Conservation (phyloP, 2,888 invertebrate species). For the Thereva unica region DNA sequence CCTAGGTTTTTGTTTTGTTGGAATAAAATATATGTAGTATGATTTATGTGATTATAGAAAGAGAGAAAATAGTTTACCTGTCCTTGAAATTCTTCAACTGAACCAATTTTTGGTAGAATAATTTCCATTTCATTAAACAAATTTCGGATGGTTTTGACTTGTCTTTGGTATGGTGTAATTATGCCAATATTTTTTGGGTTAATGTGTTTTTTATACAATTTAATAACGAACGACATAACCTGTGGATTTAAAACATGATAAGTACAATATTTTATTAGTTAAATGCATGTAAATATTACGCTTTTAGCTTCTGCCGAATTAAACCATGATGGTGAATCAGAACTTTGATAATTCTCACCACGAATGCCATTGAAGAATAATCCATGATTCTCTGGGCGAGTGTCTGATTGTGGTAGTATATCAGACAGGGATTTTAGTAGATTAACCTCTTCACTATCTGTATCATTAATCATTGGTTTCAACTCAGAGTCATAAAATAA, state of each 20-base stretch:
- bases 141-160: slow-evolving; percentile 64
- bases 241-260: slow-evolving; percentile 48
- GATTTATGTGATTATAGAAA: background rate
- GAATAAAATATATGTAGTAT: background rate
- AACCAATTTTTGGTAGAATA: slow-evolving; percentile 69
- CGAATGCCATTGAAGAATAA: slow-evolving; percentile 73
- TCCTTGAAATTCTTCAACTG: slow-evolving; percentile 86
- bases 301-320: slow-evolving; percentile 74
- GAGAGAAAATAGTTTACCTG: slow-evolving; percentile 62
- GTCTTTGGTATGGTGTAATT: slow-evolving; percentile 89
- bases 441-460: slow-evolving; percentile 48
- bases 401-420: slow-evolving; percentile 46
- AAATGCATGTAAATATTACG: slow-evolving; percentile 42
- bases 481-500: slow-evolving; percentile 86
- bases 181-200: slow-evolving; percentile 70
- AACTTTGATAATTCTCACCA: slow-evolving; percentile 71
- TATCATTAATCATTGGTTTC: slow-evolving; percentile 62
- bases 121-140: slow-evolving; percentile 59
- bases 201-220: slow-evolving; percentile 70
- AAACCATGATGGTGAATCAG: slow-evolving; percentile 85
- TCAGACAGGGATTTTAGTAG: slow-evolving; percentile 54
- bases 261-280: background rate
- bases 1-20: slow-evolving; percentile 46
- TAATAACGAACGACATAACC: slow-evolving; percentile 62
- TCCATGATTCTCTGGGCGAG: slow-evolving; percentile 49